These are phyloP conservation scores for Allacma fusca DNA, from an alignment of 2,888 invertebrate species.

Conservation along the genomic window DNA sequence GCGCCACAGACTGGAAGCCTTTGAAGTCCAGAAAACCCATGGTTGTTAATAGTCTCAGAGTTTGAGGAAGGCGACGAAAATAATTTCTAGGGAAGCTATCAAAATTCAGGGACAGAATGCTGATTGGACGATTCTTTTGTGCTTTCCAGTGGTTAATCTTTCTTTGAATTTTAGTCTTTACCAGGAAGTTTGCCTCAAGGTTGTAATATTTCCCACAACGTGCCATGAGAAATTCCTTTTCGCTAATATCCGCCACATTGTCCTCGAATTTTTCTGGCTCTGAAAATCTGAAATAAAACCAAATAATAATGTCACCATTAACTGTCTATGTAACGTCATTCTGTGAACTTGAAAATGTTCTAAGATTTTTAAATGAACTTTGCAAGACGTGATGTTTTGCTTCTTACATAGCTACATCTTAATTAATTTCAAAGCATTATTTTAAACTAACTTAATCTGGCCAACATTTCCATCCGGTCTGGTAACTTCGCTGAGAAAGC, in stretches of 20 bases:
- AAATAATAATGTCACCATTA: too few species aligned
- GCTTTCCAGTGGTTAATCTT: conserved; percentile 39
- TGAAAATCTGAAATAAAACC: background rate
- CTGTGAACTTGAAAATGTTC: too few species aligned
- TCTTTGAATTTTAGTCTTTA: background rate
- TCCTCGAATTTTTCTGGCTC: background rate
- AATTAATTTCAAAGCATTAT: too few species aligned
- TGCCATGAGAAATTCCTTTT: conserved; percentile 27
- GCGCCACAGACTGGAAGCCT: conserved; percentile 63
- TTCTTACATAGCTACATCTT: too few species aligned
- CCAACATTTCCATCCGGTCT: too few species aligned
- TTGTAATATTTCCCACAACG: conserved; percentile 32
- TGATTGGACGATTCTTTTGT: background rate
- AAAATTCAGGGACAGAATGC: background rate
- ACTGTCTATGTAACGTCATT: too few species aligned
- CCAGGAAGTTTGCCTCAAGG: background rate
- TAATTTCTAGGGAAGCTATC: conserved; percentile 10
- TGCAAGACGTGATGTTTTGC: too few species aligned
- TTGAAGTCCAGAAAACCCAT: conserved; percentile 24
- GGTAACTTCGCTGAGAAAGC: too few species aligned
- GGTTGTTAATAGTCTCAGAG: background rate
- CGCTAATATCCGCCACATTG: background rate
- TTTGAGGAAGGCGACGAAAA: background rate
- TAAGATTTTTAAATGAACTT: too few species aligned
- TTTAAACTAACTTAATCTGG: too few species aligned